These are phyloP conservation scores for Neodiprion virginianus DNA, from an alignment of 1,140 invertebrate species.

Conservation along the genomic window DNA sequence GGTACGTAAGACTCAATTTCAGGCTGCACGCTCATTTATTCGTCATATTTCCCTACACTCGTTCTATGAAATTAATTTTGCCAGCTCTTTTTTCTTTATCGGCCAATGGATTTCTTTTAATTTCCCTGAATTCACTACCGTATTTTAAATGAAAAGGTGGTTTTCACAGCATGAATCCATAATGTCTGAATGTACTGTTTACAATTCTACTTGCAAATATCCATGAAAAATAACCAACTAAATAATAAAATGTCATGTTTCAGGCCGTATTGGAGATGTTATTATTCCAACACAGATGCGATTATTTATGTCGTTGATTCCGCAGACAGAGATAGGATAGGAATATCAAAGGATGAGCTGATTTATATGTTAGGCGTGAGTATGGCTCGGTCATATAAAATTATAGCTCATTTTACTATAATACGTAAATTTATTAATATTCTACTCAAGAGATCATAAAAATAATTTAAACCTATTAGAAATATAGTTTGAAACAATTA, in stretches of 20 bases:
- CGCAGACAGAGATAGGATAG: conserved; percentile 97
- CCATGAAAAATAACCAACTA: background rate
- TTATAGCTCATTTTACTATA: background rate
- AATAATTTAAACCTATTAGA: background rate
- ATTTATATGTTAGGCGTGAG: conserved; percentile 94
- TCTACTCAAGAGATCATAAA: background rate
- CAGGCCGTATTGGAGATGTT: conserved; percentile 99
- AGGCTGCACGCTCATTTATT: background rate
- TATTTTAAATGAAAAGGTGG: no score
- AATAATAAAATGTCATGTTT: conserved; percentile 44
- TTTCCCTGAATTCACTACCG: conserved; percentile 13
- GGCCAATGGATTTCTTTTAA: background rate
- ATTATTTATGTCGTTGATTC: conserved; percentile 99
- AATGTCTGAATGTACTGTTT: no score
- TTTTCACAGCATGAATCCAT: no score
- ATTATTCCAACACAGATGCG: conserved; percentile 99
- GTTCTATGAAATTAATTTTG: no score
- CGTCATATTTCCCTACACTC: background rate
- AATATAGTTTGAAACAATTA: conserved; percentile 2
- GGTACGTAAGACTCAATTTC: conserved; percentile 54
- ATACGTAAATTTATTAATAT: background rate
- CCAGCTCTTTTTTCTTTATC: no score
- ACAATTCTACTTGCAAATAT: no score
- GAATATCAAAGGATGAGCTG: conserved; percentile 98
- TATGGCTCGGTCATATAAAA: conserved; percentile 22